Conservation (phyloP, 2,113 vertebrate genomes). For the Crotalus viridis region DNA sequence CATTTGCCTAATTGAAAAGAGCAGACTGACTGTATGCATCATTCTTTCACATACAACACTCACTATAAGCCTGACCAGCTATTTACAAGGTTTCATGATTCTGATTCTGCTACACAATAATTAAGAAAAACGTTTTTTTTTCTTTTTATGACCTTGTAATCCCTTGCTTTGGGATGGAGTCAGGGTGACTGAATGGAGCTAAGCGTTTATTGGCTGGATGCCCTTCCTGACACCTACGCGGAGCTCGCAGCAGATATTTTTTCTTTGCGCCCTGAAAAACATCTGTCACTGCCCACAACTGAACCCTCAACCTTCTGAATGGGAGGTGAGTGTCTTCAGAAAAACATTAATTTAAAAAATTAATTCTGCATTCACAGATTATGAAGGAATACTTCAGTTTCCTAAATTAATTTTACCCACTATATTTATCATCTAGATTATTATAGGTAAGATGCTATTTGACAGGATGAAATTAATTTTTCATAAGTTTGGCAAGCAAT, state of each 20-base stretch:
- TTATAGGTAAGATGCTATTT: neutral
- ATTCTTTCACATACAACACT: neutral
- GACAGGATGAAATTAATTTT: conserved; percentile 11
- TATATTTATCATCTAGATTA: neutral
- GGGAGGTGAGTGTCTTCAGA: neutral
- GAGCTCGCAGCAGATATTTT: neutral
- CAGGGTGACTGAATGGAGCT: neutral
- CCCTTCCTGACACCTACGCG: neutral
- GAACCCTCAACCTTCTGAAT: neutral
- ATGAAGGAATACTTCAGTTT: neutral
- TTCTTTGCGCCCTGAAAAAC: neutral
- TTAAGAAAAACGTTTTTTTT: neutral
- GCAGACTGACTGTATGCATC: neutral
- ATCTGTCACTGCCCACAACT: neutral
- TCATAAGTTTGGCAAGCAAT: conserved; percentile 11
- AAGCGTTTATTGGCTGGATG: neutral
- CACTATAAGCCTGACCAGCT: neutral
- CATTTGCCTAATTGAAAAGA: neutral
- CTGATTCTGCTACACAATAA: neutral
- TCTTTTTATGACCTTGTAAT: neutral
- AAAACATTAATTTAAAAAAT: neutral
- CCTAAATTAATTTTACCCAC: neutral
- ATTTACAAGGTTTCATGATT: neutral
- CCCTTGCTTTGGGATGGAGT: neutral
- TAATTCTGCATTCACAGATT: neutral